Percentiles rank a stretch among this genome's conserved stretches.
Evolutionary conservation across 2,797 vertebrate genomes (phyloP).

Genomic region (Cichlasoma orientale): DNA sequence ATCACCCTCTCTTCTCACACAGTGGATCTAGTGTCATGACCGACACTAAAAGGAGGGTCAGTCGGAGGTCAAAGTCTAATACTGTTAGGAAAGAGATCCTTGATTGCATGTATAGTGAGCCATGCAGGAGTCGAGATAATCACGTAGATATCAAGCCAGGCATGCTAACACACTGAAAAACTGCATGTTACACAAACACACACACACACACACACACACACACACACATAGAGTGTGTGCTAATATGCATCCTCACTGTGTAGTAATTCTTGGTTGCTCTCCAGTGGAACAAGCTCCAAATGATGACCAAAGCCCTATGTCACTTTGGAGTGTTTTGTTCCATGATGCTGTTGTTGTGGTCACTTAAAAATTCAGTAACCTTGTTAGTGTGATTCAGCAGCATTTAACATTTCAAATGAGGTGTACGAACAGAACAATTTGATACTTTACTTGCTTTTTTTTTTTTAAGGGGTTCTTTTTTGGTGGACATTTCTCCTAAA

Average conservation of each 20-base stretch:
- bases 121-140: slow-evolving; percentile 58
- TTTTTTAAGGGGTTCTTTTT: background rate
- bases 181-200: slow-evolving; percentile 1
- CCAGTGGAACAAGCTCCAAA: slow-evolving; percentile 69
- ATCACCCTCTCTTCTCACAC: slow-evolving; percentile 31
- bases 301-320: slow-evolving; percentile 71
- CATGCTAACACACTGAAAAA: slow-evolving; percentile 25
- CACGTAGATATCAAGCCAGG: slow-evolving; percentile 53
- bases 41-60: slow-evolving; percentile 68
- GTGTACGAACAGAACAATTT: slow-evolving; percentile 41
- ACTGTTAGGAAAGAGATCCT: slow-evolving; percentile 61
- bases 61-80: slow-evolving; percentile 72
- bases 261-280: slow-evolving; percentile 72
- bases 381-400: slow-evolving; percentile 65
- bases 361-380: slow-evolving; percentile 49
- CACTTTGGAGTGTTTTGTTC: slow-evolving; percentile 41
- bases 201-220: slow-evolving; percentile 5
- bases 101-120: slow-evolving; percentile 68
- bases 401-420: slow-evolving; percentile 49
- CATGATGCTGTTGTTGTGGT: slow-evolving; percentile 53
- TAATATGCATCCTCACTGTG: slow-evolving; percentile 70
- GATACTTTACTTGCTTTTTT: background rate
- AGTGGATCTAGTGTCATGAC: slow-evolving; percentile 67
- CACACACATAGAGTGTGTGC: slow-evolving; percentile 42
- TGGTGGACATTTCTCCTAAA: background rate